These are phyloP conservation scores for Dryadula phaetusa DNA, from an alignment of 2,888 invertebrate species.

Conservation along the genomic window DNA sequence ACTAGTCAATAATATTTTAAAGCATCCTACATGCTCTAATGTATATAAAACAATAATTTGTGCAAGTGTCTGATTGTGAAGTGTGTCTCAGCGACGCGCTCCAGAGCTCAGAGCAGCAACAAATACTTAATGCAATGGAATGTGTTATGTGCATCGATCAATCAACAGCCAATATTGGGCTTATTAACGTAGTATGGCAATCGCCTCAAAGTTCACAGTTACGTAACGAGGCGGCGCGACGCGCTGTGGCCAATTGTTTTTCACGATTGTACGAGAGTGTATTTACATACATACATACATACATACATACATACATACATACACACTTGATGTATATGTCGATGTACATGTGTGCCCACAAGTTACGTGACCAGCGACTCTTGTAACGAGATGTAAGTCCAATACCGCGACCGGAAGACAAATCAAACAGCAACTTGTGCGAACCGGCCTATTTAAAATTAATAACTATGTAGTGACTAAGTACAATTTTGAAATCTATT, in stretches of 20 bases:
- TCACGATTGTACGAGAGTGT: background rate
- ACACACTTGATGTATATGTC: no score
- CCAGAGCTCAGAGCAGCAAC: background rate
- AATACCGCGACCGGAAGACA: conserved; percentile 23
- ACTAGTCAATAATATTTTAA: no score
- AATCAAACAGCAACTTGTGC: conserved; percentile 16
- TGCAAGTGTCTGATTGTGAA: no score
- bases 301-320: no score
- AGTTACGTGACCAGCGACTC: conserved; percentile 12
- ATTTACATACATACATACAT: background rate
- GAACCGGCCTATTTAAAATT: conserved; percentile 1
- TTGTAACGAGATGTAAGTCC: conserved; percentile 2
- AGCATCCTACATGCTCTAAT: no score
- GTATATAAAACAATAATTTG: no score
- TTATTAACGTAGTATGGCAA: background rate
- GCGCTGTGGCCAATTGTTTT: conserved; percentile 7
- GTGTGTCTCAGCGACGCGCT: no score
- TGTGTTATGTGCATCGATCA: background rate
- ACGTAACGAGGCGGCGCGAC: background rate
- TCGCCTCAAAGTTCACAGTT: background rate
- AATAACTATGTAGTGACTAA: conserved; percentile 5
- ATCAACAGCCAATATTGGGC: conserved; percentile 7
- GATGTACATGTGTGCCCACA: conserved; percentile 1
- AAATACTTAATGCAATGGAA: conserved; percentile 17
- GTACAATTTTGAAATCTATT: background rate